A percentile compares a stretch with the other conserved stretches of the same genome.
Evolutionary conservation across 2,113 vertebrate species (phyloP).

Genomic region (Tichodroma muraria): DNA sequence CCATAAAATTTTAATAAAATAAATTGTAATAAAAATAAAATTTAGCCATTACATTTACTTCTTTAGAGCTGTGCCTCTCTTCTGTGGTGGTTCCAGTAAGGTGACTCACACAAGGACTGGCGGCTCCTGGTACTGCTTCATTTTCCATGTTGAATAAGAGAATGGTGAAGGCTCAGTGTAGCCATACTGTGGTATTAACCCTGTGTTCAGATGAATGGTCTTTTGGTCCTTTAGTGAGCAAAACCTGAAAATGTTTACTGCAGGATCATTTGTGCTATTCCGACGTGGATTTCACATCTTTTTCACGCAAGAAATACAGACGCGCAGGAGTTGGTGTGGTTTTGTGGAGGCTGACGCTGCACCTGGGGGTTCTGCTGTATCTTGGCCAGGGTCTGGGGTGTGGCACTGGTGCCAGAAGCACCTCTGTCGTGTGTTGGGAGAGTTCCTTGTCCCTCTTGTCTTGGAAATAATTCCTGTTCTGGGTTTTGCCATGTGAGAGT

Average conservation of each 20-base stretch:
- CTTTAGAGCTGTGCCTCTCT: neutral
- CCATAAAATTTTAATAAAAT: no score
- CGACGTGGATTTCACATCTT: accelerated
- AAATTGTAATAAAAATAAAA: no score
- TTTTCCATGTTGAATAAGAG: neutral
- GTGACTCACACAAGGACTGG: accelerated
- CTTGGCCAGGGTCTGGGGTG: neutral
- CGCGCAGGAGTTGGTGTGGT: neutral
- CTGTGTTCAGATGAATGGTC: accelerated
- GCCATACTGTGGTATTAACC: neutral
- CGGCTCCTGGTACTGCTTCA: neutral
- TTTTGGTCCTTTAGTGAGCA: accelerated
- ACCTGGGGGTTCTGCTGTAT: neutral
- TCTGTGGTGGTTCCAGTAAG: neutral
- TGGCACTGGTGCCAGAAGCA: no score
- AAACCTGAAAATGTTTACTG: neutral
- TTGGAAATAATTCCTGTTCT: neutral
- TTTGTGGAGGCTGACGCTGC: neutral
- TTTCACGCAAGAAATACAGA: neutral
- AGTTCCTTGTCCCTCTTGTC: neutral
- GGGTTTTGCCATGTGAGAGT: neutral
- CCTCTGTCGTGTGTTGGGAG: accelerated
- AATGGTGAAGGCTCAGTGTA: neutral
- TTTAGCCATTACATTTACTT: accelerated
- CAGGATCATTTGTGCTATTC: neutral